phyloP scores from a whole-genome alignment of 2,888 invertebrate species.

The Trissoscelio sp. region DNA sequence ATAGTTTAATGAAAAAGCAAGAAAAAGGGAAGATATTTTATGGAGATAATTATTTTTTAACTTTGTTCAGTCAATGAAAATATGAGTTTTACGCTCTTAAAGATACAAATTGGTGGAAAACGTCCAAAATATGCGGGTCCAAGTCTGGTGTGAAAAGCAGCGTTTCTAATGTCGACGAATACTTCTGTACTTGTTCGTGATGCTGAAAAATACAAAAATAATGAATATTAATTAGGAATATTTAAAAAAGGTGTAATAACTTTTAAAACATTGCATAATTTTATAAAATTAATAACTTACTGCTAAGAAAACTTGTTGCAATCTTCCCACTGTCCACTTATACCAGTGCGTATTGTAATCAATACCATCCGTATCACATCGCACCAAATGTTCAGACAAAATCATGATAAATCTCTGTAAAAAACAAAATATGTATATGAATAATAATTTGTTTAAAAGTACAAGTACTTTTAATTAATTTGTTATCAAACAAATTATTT shows the following conservation, averaged over 20 bases:
- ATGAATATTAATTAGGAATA: too few species aligned
- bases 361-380: constrained; percentile 96
- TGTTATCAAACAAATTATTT: too few species aligned
- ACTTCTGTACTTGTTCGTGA: constrained; percentile 98
- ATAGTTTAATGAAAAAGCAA: too few species aligned
- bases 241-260: too few species aligned
- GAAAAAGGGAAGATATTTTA: too few species aligned
- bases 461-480: too few species aligned
- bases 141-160: constrained; percentile 98
- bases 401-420: constrained; percentile 97
- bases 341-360: constrained; percentile 98
- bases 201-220: constrained; percentile 88
- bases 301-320: constrained; percentile 97
- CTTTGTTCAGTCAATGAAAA: constrained; percentile 7
- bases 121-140: constrained; percentile 97
- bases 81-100: constrained; percentile 87
- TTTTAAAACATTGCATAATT: too few species aligned
- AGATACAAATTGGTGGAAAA: constrained; percentile 98
- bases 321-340: constrained; percentile 96
- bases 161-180: constrained; percentile 97
- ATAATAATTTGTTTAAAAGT: too few species aligned
- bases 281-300: constrained; percentile 85
- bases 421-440: too few species aligned
- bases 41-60: too few species aligned
- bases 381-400: constrained; percentile 96